Conservation (phyloP, 2,113 vertebrate species). For the Craseonycteris thonglongyai region DNA sequence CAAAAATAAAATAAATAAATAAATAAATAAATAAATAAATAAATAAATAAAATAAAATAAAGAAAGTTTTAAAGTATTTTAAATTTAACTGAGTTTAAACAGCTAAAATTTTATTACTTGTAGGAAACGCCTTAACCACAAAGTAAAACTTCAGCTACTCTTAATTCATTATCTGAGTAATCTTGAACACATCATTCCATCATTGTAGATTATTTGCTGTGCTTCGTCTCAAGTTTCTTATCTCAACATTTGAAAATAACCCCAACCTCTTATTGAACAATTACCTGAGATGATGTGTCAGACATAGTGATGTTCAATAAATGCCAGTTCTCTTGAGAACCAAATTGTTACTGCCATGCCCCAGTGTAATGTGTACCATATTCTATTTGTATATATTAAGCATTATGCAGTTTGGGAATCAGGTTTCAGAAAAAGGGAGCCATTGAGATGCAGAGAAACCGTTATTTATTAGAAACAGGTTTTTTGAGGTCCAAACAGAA, state of each 20-base stretch:
- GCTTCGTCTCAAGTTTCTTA: constrained; percentile 18
- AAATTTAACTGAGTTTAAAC: background rate
- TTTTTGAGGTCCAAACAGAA: constrained; percentile 41
- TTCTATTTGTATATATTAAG: constrained; percentile 44
- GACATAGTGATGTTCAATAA: background rate
- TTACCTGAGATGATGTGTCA: constrained; percentile 13
- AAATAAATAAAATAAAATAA: too few relatives aligned
- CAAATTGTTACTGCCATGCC: background rate
- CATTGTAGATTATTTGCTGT: background rate
- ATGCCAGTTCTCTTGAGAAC: constrained; percentile 37
- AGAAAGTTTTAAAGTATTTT: too few relatives aligned
- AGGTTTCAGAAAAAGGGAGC: constrained; percentile 39
- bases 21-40: too few relatives aligned
- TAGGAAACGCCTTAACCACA: constrained; percentile 28
- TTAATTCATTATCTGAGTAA: constrained; percentile 47
- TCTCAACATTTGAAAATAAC: constrained; percentile 12
- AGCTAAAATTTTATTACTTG: background rate
- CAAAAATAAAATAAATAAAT: too few relatives aligned
- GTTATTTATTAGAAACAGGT: constrained; percentile 69
- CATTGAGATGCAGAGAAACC: constrained; percentile 17
- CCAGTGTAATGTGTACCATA: constrained; percentile 33
- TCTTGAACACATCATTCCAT: background rate
- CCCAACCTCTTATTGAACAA: background rate
- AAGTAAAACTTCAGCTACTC: constrained; percentile 31
- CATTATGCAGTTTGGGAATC: constrained; percentile 29